These are phyloP conservation scores for Hypolimnas misippus DNA, from an alignment of 2,888 invertebrate species.

Conservation along the genomic window DNA sequence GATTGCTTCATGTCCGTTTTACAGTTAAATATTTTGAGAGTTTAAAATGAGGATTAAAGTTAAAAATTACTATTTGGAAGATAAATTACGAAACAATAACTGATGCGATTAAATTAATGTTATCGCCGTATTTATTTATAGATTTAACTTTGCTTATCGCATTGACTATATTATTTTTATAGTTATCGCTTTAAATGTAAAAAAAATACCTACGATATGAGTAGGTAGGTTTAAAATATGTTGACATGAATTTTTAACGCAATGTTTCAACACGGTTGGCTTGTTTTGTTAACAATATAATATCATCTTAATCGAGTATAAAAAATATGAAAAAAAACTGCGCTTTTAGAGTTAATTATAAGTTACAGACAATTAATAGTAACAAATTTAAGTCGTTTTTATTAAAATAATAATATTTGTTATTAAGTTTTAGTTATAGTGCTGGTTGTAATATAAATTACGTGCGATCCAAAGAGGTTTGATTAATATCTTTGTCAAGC, in stretches of 20 bases:
- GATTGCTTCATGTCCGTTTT: neutral
- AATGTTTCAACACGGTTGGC: conserved; percentile 15
- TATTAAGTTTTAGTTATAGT: too few relatives aligned
- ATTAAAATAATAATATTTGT: too few relatives aligned
- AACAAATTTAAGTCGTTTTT: too few relatives aligned
- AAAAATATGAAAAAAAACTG: neutral
- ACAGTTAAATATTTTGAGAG: conserved; percentile 4
- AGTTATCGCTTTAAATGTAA: neutral
- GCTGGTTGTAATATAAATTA: neutral
- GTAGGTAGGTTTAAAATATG: conserved; percentile 19
- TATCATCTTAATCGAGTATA: neutral
- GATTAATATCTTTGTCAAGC: conserved; percentile 10
- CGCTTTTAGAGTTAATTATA: neutral
- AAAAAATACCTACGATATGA: neutral
- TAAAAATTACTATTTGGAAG: neutral
- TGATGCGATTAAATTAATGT: conserved; percentile 7
- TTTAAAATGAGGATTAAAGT: neutral
- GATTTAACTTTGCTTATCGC: conserved; percentile 2
- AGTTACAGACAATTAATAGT: neutral
- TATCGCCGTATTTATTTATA: conserved; percentile 18
- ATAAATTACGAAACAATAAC: neutral
- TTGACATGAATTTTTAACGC: conserved; percentile 21
- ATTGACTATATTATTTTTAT: neutral
- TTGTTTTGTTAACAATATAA: conserved; percentile 23
- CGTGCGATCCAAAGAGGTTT: neutral